phyloP scores from a whole-genome alignment of 1,140 invertebrate genomes.

The Formica selysi region DNA sequence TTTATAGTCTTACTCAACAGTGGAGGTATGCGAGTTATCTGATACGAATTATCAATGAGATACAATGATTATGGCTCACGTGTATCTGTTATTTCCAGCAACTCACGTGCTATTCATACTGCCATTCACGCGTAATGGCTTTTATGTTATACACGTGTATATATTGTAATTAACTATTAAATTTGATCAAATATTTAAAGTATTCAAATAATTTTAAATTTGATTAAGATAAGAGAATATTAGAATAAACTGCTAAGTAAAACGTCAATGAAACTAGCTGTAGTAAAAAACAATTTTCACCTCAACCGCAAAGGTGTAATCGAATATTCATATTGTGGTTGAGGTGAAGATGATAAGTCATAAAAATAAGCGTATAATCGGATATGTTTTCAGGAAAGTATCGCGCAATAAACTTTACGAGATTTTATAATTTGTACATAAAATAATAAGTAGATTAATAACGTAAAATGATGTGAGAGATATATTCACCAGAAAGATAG shows the following conservation, averaged over 20 bases:
- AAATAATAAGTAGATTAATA: slow-evolving; percentile 10
- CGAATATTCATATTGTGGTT: slow-evolving; percentile 62
- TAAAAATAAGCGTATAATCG: slow-evolving; percentile 29
- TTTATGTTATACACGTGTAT: slow-evolving; percentile 7
- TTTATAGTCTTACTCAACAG: slow-evolving; percentile 23
- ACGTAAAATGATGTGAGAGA: not conserved
- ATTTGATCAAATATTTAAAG: slow-evolving; percentile 18
- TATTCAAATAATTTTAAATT: not conserved
- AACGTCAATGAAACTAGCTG: not conserved
- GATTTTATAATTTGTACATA: not conserved
- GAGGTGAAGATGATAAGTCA: not conserved
- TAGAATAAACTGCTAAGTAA: not conserved
- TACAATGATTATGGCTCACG: not conserved
- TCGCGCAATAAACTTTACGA: not conserved
- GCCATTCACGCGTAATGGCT: not conserved
- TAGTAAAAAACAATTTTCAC: slow-evolving; percentile 9
- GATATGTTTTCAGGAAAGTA: slow-evolving; percentile 10
- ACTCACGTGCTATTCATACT: slow-evolving; percentile 2
- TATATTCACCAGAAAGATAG: slow-evolving; percentile 88
- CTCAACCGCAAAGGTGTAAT: slow-evolving; percentile 60
- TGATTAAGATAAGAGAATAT: not conserved
- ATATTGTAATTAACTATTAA: not conserved
- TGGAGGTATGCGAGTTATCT: slow-evolving; percentile 11
- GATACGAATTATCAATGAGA: slow-evolving; percentile 41
- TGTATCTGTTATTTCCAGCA: slow-evolving; percentile 55